Evolutionary conservation across 2,888 invertebrate species (phyloP), one percentile per base, ranked within the genome.

Genomic region (Sisyra nigra): DNA sequence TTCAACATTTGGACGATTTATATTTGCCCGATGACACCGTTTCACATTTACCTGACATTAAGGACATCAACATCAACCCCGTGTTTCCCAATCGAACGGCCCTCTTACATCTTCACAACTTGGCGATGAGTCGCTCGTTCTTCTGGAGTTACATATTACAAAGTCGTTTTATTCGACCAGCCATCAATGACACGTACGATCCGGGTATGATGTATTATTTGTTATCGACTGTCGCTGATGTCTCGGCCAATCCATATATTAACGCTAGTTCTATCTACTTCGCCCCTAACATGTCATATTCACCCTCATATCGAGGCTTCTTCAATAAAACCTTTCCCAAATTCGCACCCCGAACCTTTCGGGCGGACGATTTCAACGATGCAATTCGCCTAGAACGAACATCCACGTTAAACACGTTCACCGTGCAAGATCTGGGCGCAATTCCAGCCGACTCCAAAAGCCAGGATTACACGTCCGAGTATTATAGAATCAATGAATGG

Each of bases 161-260:
- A 58, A 86, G 88, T 18, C 70, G 92, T 48, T 88, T 89, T 53
- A 89, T 89, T 51, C 69, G 89, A 19, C 89, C 89, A 0, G 87
- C 86, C 1, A 87, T 86, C 15, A 89, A 88, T 57, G 88, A 89
- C 54, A 87, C 89, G 0, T 88, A 89, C 52, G 94, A 96, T 64
- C 96, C 96, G 0, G 96, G 96, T 42, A 88, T 97, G 81, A 91
- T 94, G 89, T 96, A 96, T 57, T 92, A 92, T 56, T 92, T 93
- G 58, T 66, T 96, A 35, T 93, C 94, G 0, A 83, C 91, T 0
- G 86, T 93, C 1, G 93, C 97, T 0, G 96, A 97, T 60, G 87
- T 97, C 0, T 85, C 94, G 0, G 76, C 93, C 0, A 94, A 92
- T 63, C 83, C 85, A 0, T 81, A 83, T 51, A 83, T 93, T 48